These are phyloP conservation scores for Silvanus unidentatus DNA, from an alignment of 2,888 invertebrate species.

Conservation along the genomic window DNA sequence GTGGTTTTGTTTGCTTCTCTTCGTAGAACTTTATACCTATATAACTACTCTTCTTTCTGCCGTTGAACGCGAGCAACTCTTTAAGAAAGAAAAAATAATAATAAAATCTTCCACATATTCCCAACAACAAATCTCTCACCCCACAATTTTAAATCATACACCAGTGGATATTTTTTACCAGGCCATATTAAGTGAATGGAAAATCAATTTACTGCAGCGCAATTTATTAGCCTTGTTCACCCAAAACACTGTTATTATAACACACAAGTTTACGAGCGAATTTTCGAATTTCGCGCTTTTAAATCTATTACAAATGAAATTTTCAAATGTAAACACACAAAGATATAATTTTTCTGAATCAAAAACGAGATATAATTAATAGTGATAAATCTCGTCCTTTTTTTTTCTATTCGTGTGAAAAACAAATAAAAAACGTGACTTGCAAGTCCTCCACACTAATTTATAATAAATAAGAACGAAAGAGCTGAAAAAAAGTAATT, in stretches of 20 bases:
- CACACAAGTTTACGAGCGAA: too few species aligned
- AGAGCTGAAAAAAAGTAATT: background rate
- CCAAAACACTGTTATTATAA: too few species aligned
- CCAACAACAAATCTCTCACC: slow-evolving; percentile 17
- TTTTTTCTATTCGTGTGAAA: slow-evolving; percentile 23
- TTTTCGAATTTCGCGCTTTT: too few species aligned
- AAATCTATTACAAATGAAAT: too few species aligned
- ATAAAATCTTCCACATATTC: background rate
- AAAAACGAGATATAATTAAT: slow-evolving; percentile 33
- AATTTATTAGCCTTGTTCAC: too few species aligned
- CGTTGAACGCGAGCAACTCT: background rate
- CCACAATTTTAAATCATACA: slow-evolving; percentile 31
- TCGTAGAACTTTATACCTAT: slow-evolving; percentile 23
- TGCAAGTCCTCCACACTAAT: slow-evolving; percentile 20
- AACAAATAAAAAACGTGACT: slow-evolving; percentile 37
- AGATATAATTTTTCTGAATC: too few species aligned
- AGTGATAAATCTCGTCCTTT: slow-evolving; percentile 26
- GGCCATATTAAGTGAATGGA: too few species aligned
- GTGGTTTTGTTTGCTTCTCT: slow-evolving; percentile 24
- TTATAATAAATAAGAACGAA: slow-evolving; percentile 1
- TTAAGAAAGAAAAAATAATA: too few species aligned
- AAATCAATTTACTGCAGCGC: too few species aligned
- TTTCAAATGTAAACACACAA: too few species aligned
- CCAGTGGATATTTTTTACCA: slow-evolving; percentile 17
- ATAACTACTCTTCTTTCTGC: too few species aligned